Base-by-base conservation (phyloP, 2,113 vertebrate genomes). In the Typhlomys cinereus region DNA sequence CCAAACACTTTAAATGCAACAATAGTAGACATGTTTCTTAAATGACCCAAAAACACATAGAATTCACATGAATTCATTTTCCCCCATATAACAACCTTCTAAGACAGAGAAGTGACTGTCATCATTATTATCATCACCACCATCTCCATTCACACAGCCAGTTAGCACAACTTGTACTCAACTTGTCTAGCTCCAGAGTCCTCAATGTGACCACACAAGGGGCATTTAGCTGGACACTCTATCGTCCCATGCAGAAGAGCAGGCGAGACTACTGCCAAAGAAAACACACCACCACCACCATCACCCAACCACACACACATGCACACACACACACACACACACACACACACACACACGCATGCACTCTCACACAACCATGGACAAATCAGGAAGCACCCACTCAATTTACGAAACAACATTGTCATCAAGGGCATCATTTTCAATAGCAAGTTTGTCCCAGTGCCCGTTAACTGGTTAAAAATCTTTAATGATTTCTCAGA, bases 401-500 rank as follows among this genome's bases (percentile, higher is more conserved):
- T 57, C n/a, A 44, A 76, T 71, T 81, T 59, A 89, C 44, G 84
- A 80, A 75, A 82, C 34, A 21, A 15, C 48, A 39, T 54, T 80
- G 48, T 70, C 23, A 0, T 54, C n/a, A 31, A 75, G 21, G 20
- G n/a, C 82, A 9, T 73, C 11, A 6, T 69, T 70, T 87, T 59
- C 36, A 74, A n/a, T 74, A 50, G 80, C 64, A 48, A 81, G 61
- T 46, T 88, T 69, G 41, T 83, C 18, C n/a, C 69, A 29, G 36
- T 36, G 50, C 9, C 21, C 46, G 29, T 66, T 39, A 90, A 31
- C 93, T 25, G 2, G 44, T 79, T 89, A 88, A 93, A 90, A 88
- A 74, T 90, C 86, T 84, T 80, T 54, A 75, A 52, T 80, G 46
- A 31, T 17, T 66, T 86, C 71, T 85, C 41, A 89, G 64, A 90